phyloP scores from a whole-genome alignment of 2,797 vertebrate species.

The Parotocinclus haroldoi region DNA sequence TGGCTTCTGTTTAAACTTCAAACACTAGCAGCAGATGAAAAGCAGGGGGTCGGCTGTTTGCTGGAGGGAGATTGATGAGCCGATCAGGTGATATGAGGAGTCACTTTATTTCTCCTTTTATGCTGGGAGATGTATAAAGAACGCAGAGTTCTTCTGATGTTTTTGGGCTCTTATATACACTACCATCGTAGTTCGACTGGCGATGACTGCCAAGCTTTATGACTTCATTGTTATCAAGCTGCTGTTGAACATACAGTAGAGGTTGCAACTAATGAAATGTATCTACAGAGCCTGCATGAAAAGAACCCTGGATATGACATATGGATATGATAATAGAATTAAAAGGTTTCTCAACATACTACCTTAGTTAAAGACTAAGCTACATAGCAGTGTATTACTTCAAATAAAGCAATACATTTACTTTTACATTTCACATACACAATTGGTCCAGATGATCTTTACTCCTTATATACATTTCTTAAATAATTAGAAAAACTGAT shows the following conservation, averaged over 20 bases:
- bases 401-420: too few species aligned
- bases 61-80: constrained; percentile 11
- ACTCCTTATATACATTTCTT: too few species aligned
- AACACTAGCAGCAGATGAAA: constrained; percentile 10
- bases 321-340: too few species aligned
- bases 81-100: constrained; percentile 15
- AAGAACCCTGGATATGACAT: too few species aligned
- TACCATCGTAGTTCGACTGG: background rate
- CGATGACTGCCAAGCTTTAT: background rate
- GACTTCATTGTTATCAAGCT: background rate
- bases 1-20: background rate
- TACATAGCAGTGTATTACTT: too few species aligned
- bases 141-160: background rate
- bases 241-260: too few species aligned
- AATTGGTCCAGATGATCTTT: too few species aligned
- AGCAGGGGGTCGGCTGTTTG: background rate
- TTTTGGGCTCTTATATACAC: background rate
- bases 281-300: too few species aligned
- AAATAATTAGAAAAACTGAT: too few species aligned
- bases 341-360: too few species aligned
- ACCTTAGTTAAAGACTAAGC: too few species aligned
- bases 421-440: too few species aligned
- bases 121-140: constrained; percentile 3
- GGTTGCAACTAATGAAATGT: background rate
- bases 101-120: constrained; percentile 14